These are phyloP conservation scores for Bujurquina vittata DNA, from an alignment of 2,113 vertebrate species.

Conservation along the genomic window DNA sequence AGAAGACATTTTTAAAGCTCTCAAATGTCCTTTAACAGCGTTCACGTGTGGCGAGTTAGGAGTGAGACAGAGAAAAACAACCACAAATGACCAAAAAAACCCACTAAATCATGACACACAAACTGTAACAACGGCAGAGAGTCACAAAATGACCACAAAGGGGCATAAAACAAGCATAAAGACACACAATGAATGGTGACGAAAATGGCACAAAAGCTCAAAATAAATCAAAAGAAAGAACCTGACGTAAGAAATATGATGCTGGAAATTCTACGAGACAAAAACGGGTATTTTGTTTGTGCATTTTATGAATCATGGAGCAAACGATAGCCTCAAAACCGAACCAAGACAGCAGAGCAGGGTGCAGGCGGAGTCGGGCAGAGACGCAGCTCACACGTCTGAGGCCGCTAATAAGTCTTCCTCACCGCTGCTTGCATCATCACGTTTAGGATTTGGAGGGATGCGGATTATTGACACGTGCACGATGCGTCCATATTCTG, in stretches of 20 bases:
- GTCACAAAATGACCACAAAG: neutral
- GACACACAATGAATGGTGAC: neutral
- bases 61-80: too few species aligned
- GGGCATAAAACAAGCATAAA: neutral
- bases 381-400: conserved; percentile 1
- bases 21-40: too few species aligned
- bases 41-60: too few species aligned
- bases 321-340: too few species aligned
- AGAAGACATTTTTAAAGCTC: rapidly evolving
- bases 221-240: rapidly evolving
- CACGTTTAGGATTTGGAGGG: conserved; percentile 26
- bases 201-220: neutral
- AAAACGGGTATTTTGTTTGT: neutral
- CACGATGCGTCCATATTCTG: neutral
- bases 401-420: conserved; percentile 19
- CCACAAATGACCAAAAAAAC: neutral
- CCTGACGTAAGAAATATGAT: neutral
- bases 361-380: neutral
- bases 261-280: neutral
- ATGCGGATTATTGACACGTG: conserved; percentile 13
- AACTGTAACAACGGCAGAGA: neutral
- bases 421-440: conserved; percentile 21
- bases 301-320: neutral
- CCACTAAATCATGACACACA: neutral
- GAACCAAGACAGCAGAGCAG: neutral